These are phyloP conservation scores for Andrena hattorfiana DNA, from an alignment of 2,888 invertebrate genomes.

Conservation along the genomic window DNA sequence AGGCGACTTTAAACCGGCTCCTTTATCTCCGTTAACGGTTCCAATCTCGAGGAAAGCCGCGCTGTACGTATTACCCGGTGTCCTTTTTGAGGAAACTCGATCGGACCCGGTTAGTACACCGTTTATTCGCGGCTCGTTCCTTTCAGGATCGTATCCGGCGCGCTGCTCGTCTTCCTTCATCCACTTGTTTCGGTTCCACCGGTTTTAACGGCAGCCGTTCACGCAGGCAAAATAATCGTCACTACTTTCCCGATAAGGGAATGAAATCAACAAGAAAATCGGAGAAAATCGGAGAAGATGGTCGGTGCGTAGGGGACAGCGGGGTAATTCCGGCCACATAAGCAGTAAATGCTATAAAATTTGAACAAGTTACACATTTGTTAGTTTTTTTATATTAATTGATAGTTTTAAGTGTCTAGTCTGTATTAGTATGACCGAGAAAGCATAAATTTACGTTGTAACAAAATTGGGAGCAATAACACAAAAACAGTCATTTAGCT, in stretches of 20 bases:
- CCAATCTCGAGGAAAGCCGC: conserved; percentile 56
- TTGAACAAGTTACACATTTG: too few species aligned
- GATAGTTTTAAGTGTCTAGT: too few species aligned
- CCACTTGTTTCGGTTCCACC: background rate
- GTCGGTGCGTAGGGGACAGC: background rate
- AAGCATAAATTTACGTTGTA: too few species aligned
- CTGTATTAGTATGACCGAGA: too few species aligned
- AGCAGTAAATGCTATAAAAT: too few species aligned
- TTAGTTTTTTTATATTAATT: too few species aligned
- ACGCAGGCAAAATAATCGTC: background rate
- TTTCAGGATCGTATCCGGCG: conserved; percentile 6
- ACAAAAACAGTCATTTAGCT: too few species aligned
- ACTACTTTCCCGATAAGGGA: background rate
- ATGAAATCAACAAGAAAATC: background rate
- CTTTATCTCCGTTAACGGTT: conserved; percentile 70
- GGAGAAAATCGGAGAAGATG: background rate
- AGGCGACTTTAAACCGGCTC: conserved; percentile 64
- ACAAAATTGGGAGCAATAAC: too few species aligned
- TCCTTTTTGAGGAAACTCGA: conserved; percentile 58
- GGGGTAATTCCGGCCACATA: too few species aligned
- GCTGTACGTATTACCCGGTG: conserved; percentile 45
- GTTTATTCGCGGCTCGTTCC: conserved; percentile 41
- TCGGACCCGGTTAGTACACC: conserved; percentile 54
- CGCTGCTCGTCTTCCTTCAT: background rate
- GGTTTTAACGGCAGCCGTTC: background rate